Conservation (phyloP, 1,140 invertebrate genomes). For the Rhynchophorus ferrugineus region DNA sequence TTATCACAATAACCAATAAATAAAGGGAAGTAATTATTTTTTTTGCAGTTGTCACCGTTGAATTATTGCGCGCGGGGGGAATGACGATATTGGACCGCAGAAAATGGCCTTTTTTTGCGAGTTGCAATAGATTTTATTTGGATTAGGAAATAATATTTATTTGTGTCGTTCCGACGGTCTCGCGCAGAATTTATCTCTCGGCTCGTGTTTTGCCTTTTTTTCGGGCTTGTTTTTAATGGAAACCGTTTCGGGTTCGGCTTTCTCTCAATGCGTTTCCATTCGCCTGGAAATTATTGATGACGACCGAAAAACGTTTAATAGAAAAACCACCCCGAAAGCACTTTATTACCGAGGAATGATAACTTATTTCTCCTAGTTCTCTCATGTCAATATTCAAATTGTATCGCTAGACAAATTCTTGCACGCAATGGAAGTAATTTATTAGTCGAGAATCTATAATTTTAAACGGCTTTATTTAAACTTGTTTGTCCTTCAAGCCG, state of each 20-base stretch:
- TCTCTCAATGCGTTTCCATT: no score
- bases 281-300: not conserved
- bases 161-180: slow-evolving; percentile 14
- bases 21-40: slow-evolving; percentile 24
- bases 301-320: not conserved
- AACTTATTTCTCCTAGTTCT: no score
- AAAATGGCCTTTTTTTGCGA: slow-evolving; percentile 18
- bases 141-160: slow-evolving; percentile 24
- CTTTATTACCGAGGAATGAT: no score
- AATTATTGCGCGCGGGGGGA: slow-evolving; percentile 13
- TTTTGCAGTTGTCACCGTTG: slow-evolving; percentile 11
- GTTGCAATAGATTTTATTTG: slow-evolving; percentile 25
- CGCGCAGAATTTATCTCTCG: slow-evolving; percentile 11
- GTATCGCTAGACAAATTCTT: no score
- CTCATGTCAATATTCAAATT: no score
- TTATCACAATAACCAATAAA: slow-evolving; percentile 24
- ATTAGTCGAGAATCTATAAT: no score
- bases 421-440: no score
- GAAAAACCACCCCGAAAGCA: no score
- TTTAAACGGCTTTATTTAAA: no score
- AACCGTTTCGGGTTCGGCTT: not conserved
- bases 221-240: not conserved
- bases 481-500: no score
- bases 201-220: slow-evolving; percentile 1
- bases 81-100: slow-evolving; percentile 17